phyloP scores from a whole-genome alignment of 2,888 invertebrate genomes.

The Eurytoma adleriae region DNA sequence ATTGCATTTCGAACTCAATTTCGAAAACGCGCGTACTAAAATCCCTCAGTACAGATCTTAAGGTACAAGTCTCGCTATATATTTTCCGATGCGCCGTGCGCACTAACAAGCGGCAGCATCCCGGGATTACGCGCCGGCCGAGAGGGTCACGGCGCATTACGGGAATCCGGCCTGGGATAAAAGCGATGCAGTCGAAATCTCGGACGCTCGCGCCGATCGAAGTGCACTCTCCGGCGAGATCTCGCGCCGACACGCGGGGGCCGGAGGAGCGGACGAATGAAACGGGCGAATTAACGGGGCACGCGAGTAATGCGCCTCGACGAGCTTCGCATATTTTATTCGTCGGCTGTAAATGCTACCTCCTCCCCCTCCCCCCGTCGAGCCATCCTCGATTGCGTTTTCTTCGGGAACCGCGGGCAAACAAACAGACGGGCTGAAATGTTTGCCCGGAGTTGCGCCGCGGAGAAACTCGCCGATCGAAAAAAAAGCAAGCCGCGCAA shows the following conservation, averaged over 20 bases:
- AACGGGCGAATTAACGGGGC: slow-evolving; percentile 40
- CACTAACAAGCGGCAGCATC: neutral
- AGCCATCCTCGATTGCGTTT: too few relatives aligned
- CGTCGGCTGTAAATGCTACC: slow-evolving; percentile 41
- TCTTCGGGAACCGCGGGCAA: neutral
- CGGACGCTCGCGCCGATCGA: slow-evolving; percentile 21
- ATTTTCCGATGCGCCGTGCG: too few relatives aligned
- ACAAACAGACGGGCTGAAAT: neutral
- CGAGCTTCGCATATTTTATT: slow-evolving; percentile 38
- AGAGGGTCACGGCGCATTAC: too few relatives aligned
- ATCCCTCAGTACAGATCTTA: too few relatives aligned
- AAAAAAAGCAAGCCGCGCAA: neutral
- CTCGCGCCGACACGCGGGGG: neutral
- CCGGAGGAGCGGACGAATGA: neutral
- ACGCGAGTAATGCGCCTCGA: neutral
- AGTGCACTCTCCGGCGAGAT: slow-evolving; percentile 27
- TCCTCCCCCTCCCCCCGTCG: neutral
- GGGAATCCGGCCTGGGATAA: neutral
- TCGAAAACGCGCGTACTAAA: too few relatives aligned
- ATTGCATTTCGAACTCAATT: too few relatives aligned
- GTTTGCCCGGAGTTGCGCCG: neutral
- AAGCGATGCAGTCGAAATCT: slow-evolving; percentile 3
- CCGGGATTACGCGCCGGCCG: too few relatives aligned
- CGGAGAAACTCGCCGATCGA: neutral
- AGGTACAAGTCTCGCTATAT: too few relatives aligned